Base-by-base conservation (phyloP, 2,888 invertebrate genomes). In the Nephrocerus scutellatus region DNA sequence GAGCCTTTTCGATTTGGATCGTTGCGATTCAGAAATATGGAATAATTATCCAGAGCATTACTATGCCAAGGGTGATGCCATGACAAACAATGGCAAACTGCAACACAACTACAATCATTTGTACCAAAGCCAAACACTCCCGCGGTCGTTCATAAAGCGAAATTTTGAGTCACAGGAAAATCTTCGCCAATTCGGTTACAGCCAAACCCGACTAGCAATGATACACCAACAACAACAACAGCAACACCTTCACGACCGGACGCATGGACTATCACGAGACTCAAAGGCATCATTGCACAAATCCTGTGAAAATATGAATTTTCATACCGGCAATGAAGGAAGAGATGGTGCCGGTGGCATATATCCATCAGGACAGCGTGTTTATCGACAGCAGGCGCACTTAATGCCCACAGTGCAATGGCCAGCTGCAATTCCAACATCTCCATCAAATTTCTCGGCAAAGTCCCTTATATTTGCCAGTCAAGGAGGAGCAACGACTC, bases 401-500 rank as follows among this genome's bases (percentile, higher is more conserved):
- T 24, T 22, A 22, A 22, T 22, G 19, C 24, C 52, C 25, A 24
- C 51, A 3, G 57, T 66, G 3, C 65, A 67, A 20, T 68, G 68
- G 68, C 68, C 68, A 28, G 49, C 58, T 9, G 60, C 62, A 15
- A 68, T 68, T 43, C 64, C 67, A 2, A 63, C 63, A 3, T 67
- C 68, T 13, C 67, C 67, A 2, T 61, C 65, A 10, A 61, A 58
- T 33, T 67, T 59, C 37, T 51, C 56, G 4, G 44, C 49, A 9
- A 56, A 55, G 29, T 63, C 56, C 12, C 57, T 47, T 29, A 21
- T 57, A 7, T 60, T 60, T 34, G 50, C 49, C n/a, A n/a, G n/a
- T n/a, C n/a, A n/a, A n/a, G n/a, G n/a, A n/a, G n/a, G n/a, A n/a
- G n/a, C n/a, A n/a, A n/a, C n/a, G n/a, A n/a, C n/a, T n/a, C n/a